Conservation (phyloP, 2,888 invertebrate species). For the Hydropsyche betteni region DNA sequence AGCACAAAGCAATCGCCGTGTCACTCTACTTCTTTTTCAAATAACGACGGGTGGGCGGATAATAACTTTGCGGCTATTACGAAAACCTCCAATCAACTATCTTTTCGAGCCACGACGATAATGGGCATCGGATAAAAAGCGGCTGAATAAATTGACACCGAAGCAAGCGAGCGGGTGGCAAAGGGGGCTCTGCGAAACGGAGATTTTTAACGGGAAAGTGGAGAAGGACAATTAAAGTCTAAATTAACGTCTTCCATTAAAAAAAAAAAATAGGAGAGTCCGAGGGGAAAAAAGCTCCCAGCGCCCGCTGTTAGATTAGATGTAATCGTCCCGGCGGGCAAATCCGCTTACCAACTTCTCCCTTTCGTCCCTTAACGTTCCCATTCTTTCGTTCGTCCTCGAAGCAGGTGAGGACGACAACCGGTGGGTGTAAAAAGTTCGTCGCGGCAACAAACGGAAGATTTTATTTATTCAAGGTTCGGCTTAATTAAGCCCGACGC, state of each 20-base stretch:
- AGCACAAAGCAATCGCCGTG: conserved; percentile 19
- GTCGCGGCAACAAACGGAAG: background rate
- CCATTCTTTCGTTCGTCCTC: background rate
- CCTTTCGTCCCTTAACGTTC: background rate
- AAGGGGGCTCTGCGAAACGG: conserved; percentile 1
- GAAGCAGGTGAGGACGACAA: background rate
- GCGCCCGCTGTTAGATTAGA: conserved; percentile 12
- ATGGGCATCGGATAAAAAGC: conserved; percentile 13
- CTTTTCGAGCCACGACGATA: conserved; percentile 23
- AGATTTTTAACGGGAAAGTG: conserved; percentile 17
- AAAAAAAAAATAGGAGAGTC: background rate
- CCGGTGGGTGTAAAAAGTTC: background rate
- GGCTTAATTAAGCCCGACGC: conserved; percentile 29
- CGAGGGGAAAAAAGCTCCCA: background rate
- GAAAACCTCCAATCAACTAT: conserved; percentile 33
- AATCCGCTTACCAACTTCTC: conserved; percentile 18
- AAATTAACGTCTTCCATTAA: conserved; percentile 35
- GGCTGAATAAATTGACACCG: conserved; percentile 32
- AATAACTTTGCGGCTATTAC: conserved; percentile 34
- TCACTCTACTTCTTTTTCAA: conserved; percentile 19
- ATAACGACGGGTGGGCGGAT: background rate
- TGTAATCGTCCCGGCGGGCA: conserved; percentile 13
- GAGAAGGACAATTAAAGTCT: conserved; percentile 37
- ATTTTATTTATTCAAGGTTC: conserved; percentile 24
- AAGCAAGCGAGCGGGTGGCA: background rate